Evolutionary conservation across 2,113 vertebrate genomes (phyloP), one percentile per base, ranked within the genome.

Genomic region (Microtus oregoni): DNA sequence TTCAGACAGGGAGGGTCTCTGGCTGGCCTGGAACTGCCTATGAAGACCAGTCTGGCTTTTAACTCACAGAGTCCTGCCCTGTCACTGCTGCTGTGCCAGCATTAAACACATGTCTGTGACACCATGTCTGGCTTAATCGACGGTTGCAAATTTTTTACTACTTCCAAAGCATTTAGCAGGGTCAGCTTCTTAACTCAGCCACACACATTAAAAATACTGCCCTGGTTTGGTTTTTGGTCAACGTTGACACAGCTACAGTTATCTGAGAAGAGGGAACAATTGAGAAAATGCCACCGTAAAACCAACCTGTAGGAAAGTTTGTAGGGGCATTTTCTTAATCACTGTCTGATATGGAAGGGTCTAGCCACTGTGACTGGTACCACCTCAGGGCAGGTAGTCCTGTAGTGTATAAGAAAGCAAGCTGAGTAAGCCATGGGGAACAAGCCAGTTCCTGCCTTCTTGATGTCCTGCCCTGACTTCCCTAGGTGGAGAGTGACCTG

Each of bases 141-240:
- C 14, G 26, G 35, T n/a, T 81, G 10, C 78, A 81, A 78, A 85
- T 82, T 85, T 38, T 70, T 93, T 22, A 20, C 20, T 76, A 28
- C 73, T 95, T 95, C 76, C 50, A 90, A 68, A 35, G 44, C 26
- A 32, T 47, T 32, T 86, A 30, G 26, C 30, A 47, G 9, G 58
- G 82, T 65, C 22, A 58, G 20, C 55, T 55, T 86, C 81, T 93
- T 93, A 67, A 94, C 35, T 95, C 32, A 82, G 75, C 5, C 38
- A 86, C 0, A 85, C 8, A 95, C 78, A 52, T 47, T 47, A 28
- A 65, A 41, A 85, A 10, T 35, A 58, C 55, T 72, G 6, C 26
- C 5, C 20, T 61, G 13, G 35, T 61, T 38, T 82, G 52, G 35
- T 26, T 7, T 26, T 82, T 9, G n/a, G 79, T 61, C 79, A 82